These are phyloP conservation scores for Pyrrhia umbra DNA, from an alignment of 2,888 invertebrate genomes.

Conservation along the genomic window DNA sequence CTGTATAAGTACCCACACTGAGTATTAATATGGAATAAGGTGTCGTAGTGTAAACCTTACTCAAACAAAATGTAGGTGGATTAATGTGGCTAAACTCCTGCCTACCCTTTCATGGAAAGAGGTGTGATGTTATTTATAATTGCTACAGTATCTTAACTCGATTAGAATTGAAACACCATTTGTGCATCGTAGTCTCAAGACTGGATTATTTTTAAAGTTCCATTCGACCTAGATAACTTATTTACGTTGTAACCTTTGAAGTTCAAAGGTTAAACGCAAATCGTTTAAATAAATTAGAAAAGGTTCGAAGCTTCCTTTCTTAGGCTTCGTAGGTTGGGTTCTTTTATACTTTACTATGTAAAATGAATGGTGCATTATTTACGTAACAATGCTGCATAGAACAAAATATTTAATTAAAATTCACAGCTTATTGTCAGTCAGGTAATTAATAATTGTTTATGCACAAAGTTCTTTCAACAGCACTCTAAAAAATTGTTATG, in stretches of 20 bases:
- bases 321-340: constrained; percentile 3
- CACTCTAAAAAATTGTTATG: no score
- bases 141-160: neutral
- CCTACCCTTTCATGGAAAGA: neutral
- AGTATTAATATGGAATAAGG: no score
- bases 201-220: constrained; percentile 43
- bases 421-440: no score
- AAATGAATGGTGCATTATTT: constrained; percentile 10
- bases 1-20: no score
- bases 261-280: constrained; percentile 44
- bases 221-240: constrained; percentile 34
- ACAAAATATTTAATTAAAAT: constrained; percentile 1
- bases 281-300: constrained; percentile 23
- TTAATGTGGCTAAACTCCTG: no score
- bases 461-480: no score
- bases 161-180: neutral
- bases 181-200: constrained; percentile 10
- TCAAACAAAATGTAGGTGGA: no score
- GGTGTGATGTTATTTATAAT: neutral
- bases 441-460: no score
- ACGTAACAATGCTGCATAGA: neutral
- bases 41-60: no score
- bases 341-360: neutral
- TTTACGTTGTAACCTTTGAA: constrained; percentile 46
- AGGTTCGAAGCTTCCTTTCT: constrained; percentile 10